Evolutionary conservation across 2,113 vertebrate species (phyloP), one percentile per base, ranked within the genome.

Genomic region (Cariama cristata): DNA sequence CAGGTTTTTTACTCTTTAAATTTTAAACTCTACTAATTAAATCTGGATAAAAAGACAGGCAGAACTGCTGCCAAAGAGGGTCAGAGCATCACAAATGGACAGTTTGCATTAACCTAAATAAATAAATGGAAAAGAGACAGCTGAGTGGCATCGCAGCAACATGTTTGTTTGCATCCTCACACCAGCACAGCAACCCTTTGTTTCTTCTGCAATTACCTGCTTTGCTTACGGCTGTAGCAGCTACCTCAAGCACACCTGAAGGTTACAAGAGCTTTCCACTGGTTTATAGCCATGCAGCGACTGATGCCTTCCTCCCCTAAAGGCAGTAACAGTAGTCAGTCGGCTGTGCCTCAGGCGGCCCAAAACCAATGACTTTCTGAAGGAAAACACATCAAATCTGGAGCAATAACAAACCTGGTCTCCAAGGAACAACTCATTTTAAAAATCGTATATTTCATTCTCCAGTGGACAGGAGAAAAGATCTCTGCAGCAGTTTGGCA

Each of bases 171-270:
- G 1, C 45, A 55, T 35, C 28, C 38, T 82, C 19, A 32, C 28
- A 67, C 63, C 23, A 20, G 47, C 79, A 63, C 55, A 66, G 79
- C 53, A 55, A 22, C 20, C 14, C 58, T 30, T 5, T 24, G 32
- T 68, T 95, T 77, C 55, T 82, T 47, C 47, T 38, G 42, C 27
- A 30, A 22, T 35, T 14, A 35, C 44, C 56, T 33, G 64, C 79
- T 60, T 9, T 18, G 76, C 60, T 53, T 45, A 35, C 1, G 3
- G 47, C 69, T 40, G 20, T 1, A 27, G 35, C 1, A 0, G 44
- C 32, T 45, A 55, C 30, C 64, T 63, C 0, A 14, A 67, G 76
- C 58, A 47, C 83, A 71, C 13, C 17, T 45, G 69, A 60, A 1
- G 4, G 53, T 33, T 14, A 63, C 4, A 1, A 24, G 12, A 80